Conservation (phyloP, 1,140 invertebrate species). For the Eriosoma lanigerum region DNA sequence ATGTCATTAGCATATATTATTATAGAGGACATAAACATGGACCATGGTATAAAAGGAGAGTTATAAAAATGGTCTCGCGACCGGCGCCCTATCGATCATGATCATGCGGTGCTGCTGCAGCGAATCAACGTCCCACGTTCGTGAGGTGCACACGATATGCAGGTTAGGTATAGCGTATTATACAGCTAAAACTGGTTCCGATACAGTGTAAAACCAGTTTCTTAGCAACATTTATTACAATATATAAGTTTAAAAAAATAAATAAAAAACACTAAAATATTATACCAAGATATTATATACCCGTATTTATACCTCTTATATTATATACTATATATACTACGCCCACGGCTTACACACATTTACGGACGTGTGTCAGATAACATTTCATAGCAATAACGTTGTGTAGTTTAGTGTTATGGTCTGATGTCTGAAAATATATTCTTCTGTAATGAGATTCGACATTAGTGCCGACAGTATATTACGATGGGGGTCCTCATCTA, state of each 20-base stretch:
- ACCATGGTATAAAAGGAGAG: not conserved
- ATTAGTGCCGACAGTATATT: conserved; percentile 50
- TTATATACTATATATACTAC: conserved; percentile 5
- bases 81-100: conserved; percentile 38
- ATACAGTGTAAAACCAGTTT: conserved; percentile 45
- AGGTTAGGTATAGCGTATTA: not conserved
- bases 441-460: conserved; percentile 45
- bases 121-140: conserved; percentile 22
- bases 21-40: not conserved
- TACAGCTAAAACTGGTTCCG: conserved; percentile 29
- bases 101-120: not conserved
- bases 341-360: conserved; percentile 28
- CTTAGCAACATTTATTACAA: conserved; percentile 36
- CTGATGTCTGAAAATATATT: conserved; percentile 40
- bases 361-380: conserved; percentile 39
- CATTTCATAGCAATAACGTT: conserved; percentile 46
- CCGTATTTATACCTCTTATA: not conserved
- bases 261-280: conserved; percentile 24
- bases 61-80: conserved; percentile 23
- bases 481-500: not conserved
- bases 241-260: not conserved
- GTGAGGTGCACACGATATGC: not conserved
- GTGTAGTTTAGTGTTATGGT: conserved; percentile 29
- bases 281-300: not conserved
- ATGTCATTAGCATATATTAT: conserved; percentile 28